phyloP scores from a whole-genome alignment of 2,797 vertebrate species.

The Thripadectes ignobilis region DNA sequence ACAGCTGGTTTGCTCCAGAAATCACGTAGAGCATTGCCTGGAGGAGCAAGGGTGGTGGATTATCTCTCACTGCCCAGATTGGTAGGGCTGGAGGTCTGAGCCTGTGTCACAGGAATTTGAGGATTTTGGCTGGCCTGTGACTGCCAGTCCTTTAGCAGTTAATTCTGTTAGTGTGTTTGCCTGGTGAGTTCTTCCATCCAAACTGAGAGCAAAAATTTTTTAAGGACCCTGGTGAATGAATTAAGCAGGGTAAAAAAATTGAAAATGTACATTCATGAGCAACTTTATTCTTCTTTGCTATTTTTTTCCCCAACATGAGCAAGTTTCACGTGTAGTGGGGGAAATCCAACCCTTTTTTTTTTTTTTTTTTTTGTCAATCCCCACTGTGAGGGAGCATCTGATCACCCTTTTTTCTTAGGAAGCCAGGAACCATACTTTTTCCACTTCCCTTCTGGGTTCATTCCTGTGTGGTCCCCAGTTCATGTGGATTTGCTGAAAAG shows the following conservation, averaged over 20 bases:
- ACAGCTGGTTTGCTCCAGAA: background rate
- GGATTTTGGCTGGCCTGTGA: background rate
- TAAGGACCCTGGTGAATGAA: background rate
- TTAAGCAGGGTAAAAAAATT: background rate
- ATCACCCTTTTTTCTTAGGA: background rate
- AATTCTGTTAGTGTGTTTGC: background rate
- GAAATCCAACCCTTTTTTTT: background rate
- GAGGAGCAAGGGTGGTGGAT: background rate
- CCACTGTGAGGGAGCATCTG: accelerated
- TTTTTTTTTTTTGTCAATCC: background rate
- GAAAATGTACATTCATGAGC: background rate
- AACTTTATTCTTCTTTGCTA: background rate
- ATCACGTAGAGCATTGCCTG: background rate
- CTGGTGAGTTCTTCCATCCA: background rate
- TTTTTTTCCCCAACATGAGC: background rate
- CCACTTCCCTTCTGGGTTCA: background rate
- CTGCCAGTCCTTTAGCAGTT: background rate
- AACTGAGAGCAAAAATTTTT: accelerated
- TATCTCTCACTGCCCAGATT: background rate
- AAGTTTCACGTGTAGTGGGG: background rate
- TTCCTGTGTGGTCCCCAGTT: background rate
- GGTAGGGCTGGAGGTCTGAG: background rate
- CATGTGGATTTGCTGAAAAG: background rate
- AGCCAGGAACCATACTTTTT: background rate
- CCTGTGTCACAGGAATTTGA: background rate